Base-by-base conservation (phyloP, 2,888 invertebrate species). In the Pristionchus entomophagus region DNA sequence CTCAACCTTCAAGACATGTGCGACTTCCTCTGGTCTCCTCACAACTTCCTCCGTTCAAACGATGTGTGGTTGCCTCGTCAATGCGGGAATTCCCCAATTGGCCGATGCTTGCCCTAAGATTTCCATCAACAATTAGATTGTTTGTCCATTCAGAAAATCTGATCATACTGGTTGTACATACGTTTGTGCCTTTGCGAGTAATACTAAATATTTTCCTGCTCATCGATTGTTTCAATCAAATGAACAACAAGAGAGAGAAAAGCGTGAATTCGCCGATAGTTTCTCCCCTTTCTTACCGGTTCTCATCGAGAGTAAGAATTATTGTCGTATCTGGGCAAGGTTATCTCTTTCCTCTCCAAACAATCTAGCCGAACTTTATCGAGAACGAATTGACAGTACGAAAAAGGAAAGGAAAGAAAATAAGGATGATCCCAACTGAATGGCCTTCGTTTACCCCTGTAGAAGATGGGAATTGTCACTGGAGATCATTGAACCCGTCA, bases 21-120 rank as follows among this genome's bases (percentile, higher is more conserved):
- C 73, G 0, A 73, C 35, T 8, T 38, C 35, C 1, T 35, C 85
- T n/a, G 85, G 85, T 29, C 56, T 77, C 10, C 83, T 85, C 35
- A 53, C 73, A 14, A 73, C 85, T 41, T 17, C 51, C 26, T 17
- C 85, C 8, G 22, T 85, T 17, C 73, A 38, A 10, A 5, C 22
- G 12, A 51, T 77, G 73, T 85, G 85, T 32, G 29, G 41, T 2
- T 85, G 85, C 49, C 51, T 85, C 56, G 53, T 41, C 4, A n/a
- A n/a, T n/a, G 73, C 85, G 35, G 85, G 85, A 26, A 35, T 85
- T 17, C 62, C 45, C 41, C 53, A 51, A 45, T 22, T 84, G 29
- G 83, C 65, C 35, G 35, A 32, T 32, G n/a, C 26, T 2, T 84
- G 83, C 83, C 45, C 53, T 35, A 62, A 26, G 19, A 22, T 84